A percentile compares a stretch with the other conserved stretches of the same genome.
These are phyloP conservation scores for Spondyliosoma cantharus DNA, from an alignment of 2,797 vertebrate species.

Conservation along the genomic window DNA sequence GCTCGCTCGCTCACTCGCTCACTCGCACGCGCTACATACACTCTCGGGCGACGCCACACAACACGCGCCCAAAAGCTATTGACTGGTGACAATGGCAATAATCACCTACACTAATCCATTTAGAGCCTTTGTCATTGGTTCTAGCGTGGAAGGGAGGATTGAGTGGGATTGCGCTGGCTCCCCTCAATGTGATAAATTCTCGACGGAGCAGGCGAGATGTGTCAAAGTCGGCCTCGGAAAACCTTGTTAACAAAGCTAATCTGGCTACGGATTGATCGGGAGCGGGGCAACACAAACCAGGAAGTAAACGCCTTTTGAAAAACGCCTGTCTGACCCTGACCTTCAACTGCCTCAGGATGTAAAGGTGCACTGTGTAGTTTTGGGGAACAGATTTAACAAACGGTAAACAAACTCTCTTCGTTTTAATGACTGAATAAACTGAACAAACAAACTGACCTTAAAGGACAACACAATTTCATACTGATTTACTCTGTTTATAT, in stretches of 20 bases:
- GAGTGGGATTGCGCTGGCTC: constrained; percentile 61
- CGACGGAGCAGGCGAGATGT: constrained; percentile 45
- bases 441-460: no score
- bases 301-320: constrained; percentile 45
- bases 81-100: constrained; percentile 79
- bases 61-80: constrained; percentile 61
- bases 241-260: constrained; percentile 76
- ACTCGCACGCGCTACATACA: constrained; percentile 17
- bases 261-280: constrained; percentile 61
- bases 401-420: no score
- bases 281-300: constrained; percentile 32
- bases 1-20: not conserved
- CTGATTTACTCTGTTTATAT: no score
- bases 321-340: constrained; percentile 23
- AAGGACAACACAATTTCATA: no score
- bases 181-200: constrained; percentile 65
- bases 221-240: constrained; percentile 69
- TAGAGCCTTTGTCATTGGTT: constrained; percentile 79
- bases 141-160: constrained; percentile 62
- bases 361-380: not conserved
- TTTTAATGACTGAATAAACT: no score
- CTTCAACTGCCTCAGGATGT: constrained; percentile 21
- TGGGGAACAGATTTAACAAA: no score
- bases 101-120: constrained; percentile 84
- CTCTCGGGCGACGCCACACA: constrained; percentile 58